Evolutionary conservation across 2,888 invertebrate genomes (phyloP).

Genomic region (Chaitophorus viminalis): DNA sequence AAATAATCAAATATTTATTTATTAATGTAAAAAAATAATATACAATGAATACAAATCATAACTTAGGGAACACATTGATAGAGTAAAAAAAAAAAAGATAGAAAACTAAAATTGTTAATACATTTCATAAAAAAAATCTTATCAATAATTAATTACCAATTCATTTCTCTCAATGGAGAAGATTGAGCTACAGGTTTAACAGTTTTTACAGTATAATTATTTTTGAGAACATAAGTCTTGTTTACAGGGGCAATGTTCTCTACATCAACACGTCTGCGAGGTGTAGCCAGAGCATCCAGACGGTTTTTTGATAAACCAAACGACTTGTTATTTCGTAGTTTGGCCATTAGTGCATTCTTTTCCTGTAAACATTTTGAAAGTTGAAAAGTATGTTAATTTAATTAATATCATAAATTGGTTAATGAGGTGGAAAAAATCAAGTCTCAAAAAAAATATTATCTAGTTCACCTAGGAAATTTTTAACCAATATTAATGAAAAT

Average conservation of each 20-base stretch:
- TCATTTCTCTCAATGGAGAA: constrained; percentile 57
- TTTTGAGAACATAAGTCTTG: constrained; percentile 56
- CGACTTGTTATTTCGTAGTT: constrained; percentile 36
- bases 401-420: background rate
- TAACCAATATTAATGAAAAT: too few species aligned
- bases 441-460: too few species aligned
- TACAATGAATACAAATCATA: background rate
- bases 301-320: constrained; percentile 32
- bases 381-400: too few species aligned
- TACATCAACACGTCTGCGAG: constrained; percentile 48
- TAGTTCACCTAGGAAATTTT: too few species aligned
- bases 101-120: background rate
- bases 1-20: constrained; percentile 1
- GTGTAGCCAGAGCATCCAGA: constrained; percentile 53
- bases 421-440: background rate
- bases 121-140: background rate
- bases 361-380: constrained; percentile 25
- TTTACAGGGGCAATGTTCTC: constrained; percentile 50
- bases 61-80: background rate
- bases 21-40: constrained; percentile 3
- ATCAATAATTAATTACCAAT: constrained; percentile 9
- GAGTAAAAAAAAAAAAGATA: background rate
- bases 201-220: constrained; percentile 37
- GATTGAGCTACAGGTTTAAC: constrained; percentile 53
- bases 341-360: constrained; percentile 42